Base-by-base conservation (phyloP, 2,113 vertebrate genomes). In the Campylorhamphus procurvoides region DNA sequence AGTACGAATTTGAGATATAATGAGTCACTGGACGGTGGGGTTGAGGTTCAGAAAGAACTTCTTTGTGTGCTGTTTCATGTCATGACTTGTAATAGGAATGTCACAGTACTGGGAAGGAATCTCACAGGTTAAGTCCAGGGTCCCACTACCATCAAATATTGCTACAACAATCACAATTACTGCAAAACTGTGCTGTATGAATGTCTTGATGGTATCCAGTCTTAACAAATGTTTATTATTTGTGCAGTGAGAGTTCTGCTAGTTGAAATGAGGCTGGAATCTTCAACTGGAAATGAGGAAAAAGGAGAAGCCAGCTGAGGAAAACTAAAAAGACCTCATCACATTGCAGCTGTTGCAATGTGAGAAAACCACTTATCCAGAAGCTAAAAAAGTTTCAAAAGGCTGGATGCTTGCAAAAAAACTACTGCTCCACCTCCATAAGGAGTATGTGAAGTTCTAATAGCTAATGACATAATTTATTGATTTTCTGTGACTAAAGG, bases 401-500 rank as follows among this genome's bases (percentile, higher is more conserved):
- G 37, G n/a, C 28, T 76, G 39, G 17, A 56, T 84, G 55, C 12
- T 83, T 83, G n/a, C 13, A 83, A 74, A 86, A 78, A 74, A 20
- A 46, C 29, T 78, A 25, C 47, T 67, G 33, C 7, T 91, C 27
- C 18, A 72, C 69, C 52, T 82, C 39, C 46, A 63, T 31, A 56
- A 44, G 22, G 42, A 77, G 14, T 90, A 59, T 53, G 29, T 35
- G 73, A 76, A 40, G 56, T 94, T 94, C 77, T 94, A 78, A 81
- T 46, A 81, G 79, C 29, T 81, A 89, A 77, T 88, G 69, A 79
- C n/a, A 46, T 47, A 37, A 94, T 84, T 87, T 87, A 94, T 87
- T 81, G 93, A 87, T 84, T 87, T 87, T 68, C 64, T 94, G 73
- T 75, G 84, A 75, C 84, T 64, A 73, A 91, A 87, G 56, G 44